phyloP scores from a whole-genome alignment of 2,113 vertebrate species.

The Columba livia region DNA sequence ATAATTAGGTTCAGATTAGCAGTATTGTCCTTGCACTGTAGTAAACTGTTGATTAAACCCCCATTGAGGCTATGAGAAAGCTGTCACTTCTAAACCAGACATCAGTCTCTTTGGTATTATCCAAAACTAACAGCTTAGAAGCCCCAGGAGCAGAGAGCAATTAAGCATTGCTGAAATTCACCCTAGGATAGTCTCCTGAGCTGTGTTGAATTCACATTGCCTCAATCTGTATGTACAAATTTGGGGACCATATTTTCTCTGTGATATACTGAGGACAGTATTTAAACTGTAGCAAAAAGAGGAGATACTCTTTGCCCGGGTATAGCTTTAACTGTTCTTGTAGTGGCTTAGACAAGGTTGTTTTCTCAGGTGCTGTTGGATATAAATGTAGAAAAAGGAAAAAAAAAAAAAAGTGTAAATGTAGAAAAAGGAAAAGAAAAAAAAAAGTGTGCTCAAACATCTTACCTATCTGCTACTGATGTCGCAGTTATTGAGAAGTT shows the following conservation, averaged over 20 bases:
- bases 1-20: not conserved
- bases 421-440: not conserved
- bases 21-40: not conserved
- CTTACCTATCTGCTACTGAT: not conserved
- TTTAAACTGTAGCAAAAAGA: not conserved
- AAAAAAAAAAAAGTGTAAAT: not conserved
- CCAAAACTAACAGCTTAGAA: not conserved
- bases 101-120: not conserved
- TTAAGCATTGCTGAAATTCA: not conserved
- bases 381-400: not conserved
- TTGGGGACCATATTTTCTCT: not conserved
- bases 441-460: not conserved
- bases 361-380: not conserved
- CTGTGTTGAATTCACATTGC: not conserved
- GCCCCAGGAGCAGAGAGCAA: not conserved
- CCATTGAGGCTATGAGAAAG: not conserved
- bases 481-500: not conserved
- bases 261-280: not conserved
- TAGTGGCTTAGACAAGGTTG: not conserved
- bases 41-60: not conserved
- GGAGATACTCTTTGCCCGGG: not conserved
- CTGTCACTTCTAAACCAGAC: not conserved
- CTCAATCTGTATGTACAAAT: not conserved
- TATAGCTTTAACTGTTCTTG: not conserved
- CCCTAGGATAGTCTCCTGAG: not conserved